These are phyloP conservation scores for Nineta flava DNA, from an alignment of 2,888 invertebrate genomes.

Conservation along the genomic window DNA sequence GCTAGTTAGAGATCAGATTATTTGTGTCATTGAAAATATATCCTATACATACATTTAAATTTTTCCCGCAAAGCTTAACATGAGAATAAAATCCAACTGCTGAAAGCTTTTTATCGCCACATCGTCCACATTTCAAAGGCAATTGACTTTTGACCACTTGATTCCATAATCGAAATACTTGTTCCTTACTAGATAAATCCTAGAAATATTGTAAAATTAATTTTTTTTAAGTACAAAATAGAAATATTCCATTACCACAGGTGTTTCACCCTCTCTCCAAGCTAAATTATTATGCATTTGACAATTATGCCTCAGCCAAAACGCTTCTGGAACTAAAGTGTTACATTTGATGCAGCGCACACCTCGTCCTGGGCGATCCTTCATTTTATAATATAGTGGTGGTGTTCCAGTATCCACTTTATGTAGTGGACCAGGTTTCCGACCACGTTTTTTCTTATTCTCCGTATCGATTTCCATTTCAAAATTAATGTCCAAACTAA, in stretches of 20 bases:
- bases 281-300: conserved; percentile 36
- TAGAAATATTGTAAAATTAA: conserved; percentile 20
- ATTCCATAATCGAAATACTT: conserved; percentile 29
- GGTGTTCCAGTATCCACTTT: neutral
- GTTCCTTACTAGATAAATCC: conserved; percentile 34
- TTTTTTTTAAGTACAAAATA: neutral
- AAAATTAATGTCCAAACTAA: neutral
- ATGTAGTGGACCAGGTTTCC: neutral
- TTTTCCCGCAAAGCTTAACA: conserved; percentile 37
- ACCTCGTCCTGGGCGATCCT: neutral
- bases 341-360: conserved; percentile 33
- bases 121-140: conserved; percentile 35
- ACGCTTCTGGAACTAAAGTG: conserved; percentile 20
- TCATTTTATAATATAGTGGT: neutral
- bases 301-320: conserved; percentile 35
- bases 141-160: conserved; percentile 28
- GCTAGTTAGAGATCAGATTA: too few species aligned
- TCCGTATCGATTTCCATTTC: neutral
- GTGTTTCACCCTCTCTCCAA: conserved; percentile 35
- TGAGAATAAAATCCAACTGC: conserved; percentile 39
- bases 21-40: too few species aligned
- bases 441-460: neutral
- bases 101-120: conserved; percentile 30
- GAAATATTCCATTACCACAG: conserved; percentile 27
- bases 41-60: conserved; percentile 30